Conservation (phyloP, 2,888 invertebrate species). For the Phaonia tiefii region DNA sequence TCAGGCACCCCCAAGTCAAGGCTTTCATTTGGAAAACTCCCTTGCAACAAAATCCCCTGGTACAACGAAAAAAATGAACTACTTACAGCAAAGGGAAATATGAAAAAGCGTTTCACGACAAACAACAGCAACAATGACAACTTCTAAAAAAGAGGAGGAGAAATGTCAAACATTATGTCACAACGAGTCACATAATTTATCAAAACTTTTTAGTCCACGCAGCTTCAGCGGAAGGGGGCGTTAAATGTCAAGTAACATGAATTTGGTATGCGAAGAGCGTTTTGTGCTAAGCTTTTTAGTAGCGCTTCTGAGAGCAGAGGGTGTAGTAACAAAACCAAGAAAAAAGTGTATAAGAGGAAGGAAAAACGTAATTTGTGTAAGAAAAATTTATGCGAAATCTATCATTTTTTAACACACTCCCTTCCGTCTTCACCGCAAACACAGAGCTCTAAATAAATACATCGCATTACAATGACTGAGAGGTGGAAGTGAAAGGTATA, state of each 20-base stretch:
- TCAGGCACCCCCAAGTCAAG: no score
- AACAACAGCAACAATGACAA: slow-evolving; percentile 21
- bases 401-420: slow-evolving; percentile 33
- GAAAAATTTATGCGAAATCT: slow-evolving; percentile 58
- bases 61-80: background rate
- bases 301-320: background rate
- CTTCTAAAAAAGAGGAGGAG: background rate
- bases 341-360: slow-evolving; percentile 13
- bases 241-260: slow-evolving; percentile 13
- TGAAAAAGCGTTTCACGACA: slow-evolving; percentile 18
- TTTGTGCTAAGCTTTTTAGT: slow-evolving; percentile 4
- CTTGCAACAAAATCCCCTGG: no score
- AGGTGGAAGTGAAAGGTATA: background rate
- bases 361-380: slow-evolving; percentile 26
- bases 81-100: slow-evolving; percentile 6
- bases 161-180: slow-evolving; percentile 53
- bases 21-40: no score
- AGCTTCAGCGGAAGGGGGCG: background rate
- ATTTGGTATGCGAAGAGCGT: slow-evolving; percentile 50
- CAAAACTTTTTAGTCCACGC: slow-evolving; percentile 54
- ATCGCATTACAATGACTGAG: background rate
- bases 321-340: background rate
- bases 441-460: slow-evolving; percentile 50
- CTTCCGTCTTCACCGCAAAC: background rate
- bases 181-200: slow-evolving; percentile 64